A percentile compares a stretch with the other conserved stretches of the same genome.
phyloP scores from a whole-genome alignment of 2,797 vertebrate genomes.

The Rhinoraja longicauda region DNA sequence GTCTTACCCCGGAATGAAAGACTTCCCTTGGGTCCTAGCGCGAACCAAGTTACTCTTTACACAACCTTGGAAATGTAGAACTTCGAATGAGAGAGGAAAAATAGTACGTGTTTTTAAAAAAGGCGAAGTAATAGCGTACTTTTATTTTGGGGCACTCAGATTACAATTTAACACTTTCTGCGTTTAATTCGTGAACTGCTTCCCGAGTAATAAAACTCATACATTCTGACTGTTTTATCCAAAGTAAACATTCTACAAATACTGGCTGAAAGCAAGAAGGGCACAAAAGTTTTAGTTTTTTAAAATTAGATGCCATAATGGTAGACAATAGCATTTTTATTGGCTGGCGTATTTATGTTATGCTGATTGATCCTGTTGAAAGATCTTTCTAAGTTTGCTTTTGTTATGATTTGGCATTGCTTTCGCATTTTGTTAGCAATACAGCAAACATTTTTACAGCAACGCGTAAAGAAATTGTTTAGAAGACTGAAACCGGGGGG shows the following conservation, averaged over 20 bases:
- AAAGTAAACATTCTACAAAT: background rate
- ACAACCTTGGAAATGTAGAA: background rate
- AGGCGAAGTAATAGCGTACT: background rate
- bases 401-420: conserved; percentile 10
- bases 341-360: background rate
- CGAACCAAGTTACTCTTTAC: background rate
- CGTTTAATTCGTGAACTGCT: background rate
- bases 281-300: background rate
- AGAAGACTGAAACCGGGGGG: background rate
- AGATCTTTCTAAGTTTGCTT: background rate
- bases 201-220: background rate
- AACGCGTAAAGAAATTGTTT: background rate
- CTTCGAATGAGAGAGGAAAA: background rate
- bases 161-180: background rate
- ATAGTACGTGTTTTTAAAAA: no score
- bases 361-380: background rate
- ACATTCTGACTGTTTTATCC: background rate
- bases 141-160: background rate
- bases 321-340: background rate
- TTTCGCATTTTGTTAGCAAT: background rate
- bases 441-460: background rate
- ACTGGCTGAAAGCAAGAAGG: background rate
- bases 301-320: background rate
- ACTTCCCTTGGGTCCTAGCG: conserved; percentile 29
- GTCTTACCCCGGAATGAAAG: conserved; percentile 10